Evolutionary conservation across 1,140 invertebrate genomes (phyloP), one percentile per base, ranked within the genome.

Genomic region (Anthonomus grandis): DNA sequence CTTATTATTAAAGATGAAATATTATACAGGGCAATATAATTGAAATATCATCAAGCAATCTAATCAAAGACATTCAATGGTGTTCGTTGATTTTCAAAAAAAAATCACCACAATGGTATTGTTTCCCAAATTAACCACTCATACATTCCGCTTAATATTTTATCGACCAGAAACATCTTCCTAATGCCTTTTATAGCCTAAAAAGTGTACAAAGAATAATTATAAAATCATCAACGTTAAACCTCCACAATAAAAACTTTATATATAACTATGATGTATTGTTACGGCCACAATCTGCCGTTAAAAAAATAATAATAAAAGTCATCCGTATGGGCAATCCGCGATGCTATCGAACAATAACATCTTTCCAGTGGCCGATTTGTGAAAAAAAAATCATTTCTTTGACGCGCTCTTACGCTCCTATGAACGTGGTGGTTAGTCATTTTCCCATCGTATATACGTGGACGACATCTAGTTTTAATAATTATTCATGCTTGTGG

Each of bases 391-490:
- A 50, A 50, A 37, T 50, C 15, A 50, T 50, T 50, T 50, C 31
- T 50, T 50, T 50, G 48, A 50, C 34, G 31, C 48, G 48, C 9
- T 50, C 48, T 50, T 50, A 50, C 34, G 48, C 48, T 50, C 34
- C 48, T 50, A 50, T 50, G 48, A 31, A 19, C 48, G 38, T 23
- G 48, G 23, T 37, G 48, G 48, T 50, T n/a, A n/a, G n/a, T n/a
- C 12, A 50, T 19, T 50, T 50, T 50, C 34, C 48, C 48, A 50
- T 50, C 31, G 31, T 21, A 6, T 31, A 31, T 31, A 37, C 31
- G 18, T 50, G 18, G 48, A 50, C 48, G 48, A 50, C 48, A 50
- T 50, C 48, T 37, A 38, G 48, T 38, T 50, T 17, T 19, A 50
- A 21, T 36, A 50, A 50, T 50, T 50, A 50, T 50, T 36, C 19